Evolutionary conservation across 2,113 vertebrate species (phyloP).

Genomic region (Lamprologus lemairii): DNA sequence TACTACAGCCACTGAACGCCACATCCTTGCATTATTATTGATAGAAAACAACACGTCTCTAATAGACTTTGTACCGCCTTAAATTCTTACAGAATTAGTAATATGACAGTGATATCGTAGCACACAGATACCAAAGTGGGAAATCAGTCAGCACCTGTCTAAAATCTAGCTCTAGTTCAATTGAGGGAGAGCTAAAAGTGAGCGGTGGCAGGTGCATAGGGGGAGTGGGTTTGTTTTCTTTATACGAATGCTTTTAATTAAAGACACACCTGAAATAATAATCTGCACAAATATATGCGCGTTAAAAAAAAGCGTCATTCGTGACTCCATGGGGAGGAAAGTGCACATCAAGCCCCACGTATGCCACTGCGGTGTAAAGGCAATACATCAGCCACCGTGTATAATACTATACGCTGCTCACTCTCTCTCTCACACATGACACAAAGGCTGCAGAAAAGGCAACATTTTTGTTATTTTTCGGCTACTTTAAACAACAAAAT

Average conservation of each 20-base stretch:
- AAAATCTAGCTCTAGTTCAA: not conserved
- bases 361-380: not conserved
- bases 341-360: not conserved
- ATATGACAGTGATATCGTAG: not conserved
- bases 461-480: not conserved
- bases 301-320: not conserved
- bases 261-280: not conserved
- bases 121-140: not conserved
- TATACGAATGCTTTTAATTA: not conserved
- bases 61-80: not conserved
- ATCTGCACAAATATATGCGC: not conserved
- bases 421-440: not conserved
- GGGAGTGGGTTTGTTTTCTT: not conserved
- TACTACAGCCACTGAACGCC: not conserved
- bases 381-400: not conserved
- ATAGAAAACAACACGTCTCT: not conserved
- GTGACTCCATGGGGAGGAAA: not conserved
- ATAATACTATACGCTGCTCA: not conserved
- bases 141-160: not conserved
- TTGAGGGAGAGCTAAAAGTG: not conserved
- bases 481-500: not conserved
- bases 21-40: not conserved
- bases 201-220: not conserved
- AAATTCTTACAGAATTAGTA: not conserved
- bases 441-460: not conserved